Evolutionary conservation across 2,888 invertebrate species (phyloP).

Genomic region (Cremastinae sp.): DNA sequence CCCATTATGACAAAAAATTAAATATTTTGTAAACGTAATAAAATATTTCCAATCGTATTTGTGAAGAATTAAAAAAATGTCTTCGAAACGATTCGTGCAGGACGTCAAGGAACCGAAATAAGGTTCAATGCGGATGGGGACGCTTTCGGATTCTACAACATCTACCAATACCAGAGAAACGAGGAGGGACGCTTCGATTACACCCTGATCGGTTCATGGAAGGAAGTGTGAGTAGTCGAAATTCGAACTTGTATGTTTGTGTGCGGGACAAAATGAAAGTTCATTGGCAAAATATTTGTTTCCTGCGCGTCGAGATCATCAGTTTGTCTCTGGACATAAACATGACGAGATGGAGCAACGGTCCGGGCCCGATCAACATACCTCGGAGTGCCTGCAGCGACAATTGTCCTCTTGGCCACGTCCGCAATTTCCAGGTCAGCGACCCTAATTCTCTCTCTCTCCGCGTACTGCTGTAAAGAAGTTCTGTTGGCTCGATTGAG

Average conservation of each 20-base stretch:
- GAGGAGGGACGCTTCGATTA: conserved; percentile 83
- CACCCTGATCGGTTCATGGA: conserved; percentile 83
- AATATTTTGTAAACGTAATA: too few species aligned
- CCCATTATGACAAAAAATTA: too few species aligned
- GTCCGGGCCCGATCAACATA: conserved; percentile 77
- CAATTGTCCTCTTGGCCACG: conserved; percentile 84
- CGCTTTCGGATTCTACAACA: conserved; percentile 86
- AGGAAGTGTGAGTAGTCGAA: conserved; percentile 81
- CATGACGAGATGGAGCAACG: conserved; percentile 80
- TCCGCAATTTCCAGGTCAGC: conserved; percentile 83
- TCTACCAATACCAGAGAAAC: conserved; percentile 85
- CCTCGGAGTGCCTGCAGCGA: conserved; percentile 85
- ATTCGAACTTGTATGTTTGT: too few species aligned
- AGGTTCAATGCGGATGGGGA: conserved; percentile 86
- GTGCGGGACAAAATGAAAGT: not conserved
- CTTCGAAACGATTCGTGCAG: too few species aligned
- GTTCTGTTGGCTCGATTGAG: not conserved
- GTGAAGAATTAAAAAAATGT: too few species aligned
- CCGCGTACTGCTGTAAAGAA: not conserved
- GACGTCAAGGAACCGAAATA: conserved; percentile 81
- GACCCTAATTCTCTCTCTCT: conserved; percentile 4
- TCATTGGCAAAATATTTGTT: conserved; percentile 26
- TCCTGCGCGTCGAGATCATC: conserved; percentile 52
- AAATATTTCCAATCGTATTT: too few species aligned
- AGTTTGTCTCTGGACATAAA: conserved; percentile 81